Evolutionary conservation across 2,888 invertebrate species (phyloP).

Genomic region (Tetragonula carbonaria): DNA sequence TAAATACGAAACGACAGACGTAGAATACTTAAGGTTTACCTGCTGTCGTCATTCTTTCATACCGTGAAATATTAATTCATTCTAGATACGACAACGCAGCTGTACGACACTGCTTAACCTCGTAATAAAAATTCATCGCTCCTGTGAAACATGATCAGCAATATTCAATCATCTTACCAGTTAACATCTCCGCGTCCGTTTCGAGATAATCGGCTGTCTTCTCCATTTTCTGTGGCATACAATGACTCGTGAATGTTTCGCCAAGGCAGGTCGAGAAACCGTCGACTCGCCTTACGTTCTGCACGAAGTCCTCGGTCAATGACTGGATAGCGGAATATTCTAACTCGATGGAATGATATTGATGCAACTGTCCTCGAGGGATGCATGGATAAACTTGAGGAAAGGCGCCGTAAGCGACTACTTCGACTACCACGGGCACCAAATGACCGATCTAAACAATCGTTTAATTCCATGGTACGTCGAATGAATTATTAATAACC

Average conservation of each 20-base stretch:
- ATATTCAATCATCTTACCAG: slow-evolving; percentile 11
- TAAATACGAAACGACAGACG: not conserved
- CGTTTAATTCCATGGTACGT: not conserved
- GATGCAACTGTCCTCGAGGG: slow-evolving; percentile 82
- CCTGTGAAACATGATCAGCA: not conserved
- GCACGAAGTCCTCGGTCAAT: slow-evolving; percentile 42
- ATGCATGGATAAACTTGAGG: slow-evolving; percentile 86
- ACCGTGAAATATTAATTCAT: not conserved
- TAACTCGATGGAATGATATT: slow-evolving; percentile 78
- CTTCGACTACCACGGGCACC: slow-evolving; percentile 85
- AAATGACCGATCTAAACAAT: slow-evolving; percentile 85
- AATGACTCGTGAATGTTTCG: not conserved
- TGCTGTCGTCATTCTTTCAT: not conserved
- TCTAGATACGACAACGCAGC: not conserved
- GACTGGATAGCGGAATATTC: slow-evolving; percentile 85
- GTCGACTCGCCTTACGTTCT: slow-evolving; percentile 37
- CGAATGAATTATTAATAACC: too few species aligned
- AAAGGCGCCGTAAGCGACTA: slow-evolving; percentile 86
- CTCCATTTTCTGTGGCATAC: slow-evolving; percentile 16
- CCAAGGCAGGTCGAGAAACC: not conserved
- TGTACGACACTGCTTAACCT: not conserved
- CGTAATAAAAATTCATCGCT: not conserved
- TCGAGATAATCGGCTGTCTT: not conserved
- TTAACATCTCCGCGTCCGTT: not conserved
- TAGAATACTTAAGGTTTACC: not conserved